Percentiles rank a stretch among this genome's conserved stretches.
phyloP scores from a whole-genome alignment of 2,888 invertebrate species.

The Spodoptera exigua region DNA sequence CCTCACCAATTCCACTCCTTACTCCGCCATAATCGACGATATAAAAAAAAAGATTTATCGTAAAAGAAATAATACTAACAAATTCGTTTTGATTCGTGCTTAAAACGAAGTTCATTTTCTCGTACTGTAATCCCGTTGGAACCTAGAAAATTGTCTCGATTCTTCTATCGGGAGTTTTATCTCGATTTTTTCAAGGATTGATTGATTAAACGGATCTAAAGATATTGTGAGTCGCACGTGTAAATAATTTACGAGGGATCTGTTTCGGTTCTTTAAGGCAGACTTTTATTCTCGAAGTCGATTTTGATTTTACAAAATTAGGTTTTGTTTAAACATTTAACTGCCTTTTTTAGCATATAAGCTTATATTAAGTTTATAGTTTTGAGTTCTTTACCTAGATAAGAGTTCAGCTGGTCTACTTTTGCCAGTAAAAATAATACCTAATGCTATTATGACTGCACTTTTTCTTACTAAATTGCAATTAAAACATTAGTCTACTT shows the following conservation, averaged over 20 bases:
- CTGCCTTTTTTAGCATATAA: neutral
- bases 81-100: neutral
- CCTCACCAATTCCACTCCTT: no score
- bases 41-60: no score
- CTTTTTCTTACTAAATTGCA: no score
- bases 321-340: neutral
- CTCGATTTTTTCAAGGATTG: slow-evolving; percentile 8
- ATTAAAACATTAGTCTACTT: no score
- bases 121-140: slow-evolving; percentile 4
- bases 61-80: neutral
- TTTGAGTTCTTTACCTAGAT: no score
- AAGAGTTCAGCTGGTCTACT: no score
- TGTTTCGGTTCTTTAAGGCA: slow-evolving; percentile 1
- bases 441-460: no score
- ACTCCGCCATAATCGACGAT: no score
- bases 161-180: neutral
- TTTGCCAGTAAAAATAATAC: no score
- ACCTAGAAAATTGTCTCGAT: slow-evolving; percentile 1
- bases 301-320: neutral
- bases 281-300: slow-evolving; percentile 1
- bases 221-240: slow-evolving; percentile 6
- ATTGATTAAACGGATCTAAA: slow-evolving; percentile 28
- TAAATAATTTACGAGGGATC: slow-evolving; percentile 24
- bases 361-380: neutral
- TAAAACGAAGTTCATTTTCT: neutral